Evolutionary conservation across 2,113 vertebrate species (phyloP), one percentile per base, ranked within the genome.

Genomic region (Apodemus sylvaticus): DNA sequence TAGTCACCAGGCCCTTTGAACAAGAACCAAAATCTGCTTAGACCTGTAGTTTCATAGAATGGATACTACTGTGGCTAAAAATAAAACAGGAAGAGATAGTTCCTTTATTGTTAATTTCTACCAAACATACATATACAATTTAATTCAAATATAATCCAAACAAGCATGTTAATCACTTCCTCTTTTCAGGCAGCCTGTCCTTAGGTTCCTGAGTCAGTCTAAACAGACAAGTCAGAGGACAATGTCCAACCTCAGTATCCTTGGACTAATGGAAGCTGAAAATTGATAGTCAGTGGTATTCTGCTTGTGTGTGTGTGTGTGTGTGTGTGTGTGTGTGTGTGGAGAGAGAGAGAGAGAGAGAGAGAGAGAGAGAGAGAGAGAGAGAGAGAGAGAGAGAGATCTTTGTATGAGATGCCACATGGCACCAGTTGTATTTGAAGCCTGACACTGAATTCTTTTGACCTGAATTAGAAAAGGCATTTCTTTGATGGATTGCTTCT

Each of bases 401-500:
- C 53, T 55, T 73, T 24, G 90, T 86, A 93, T 81, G 86, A 90
- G 68, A 68, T 90, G 85, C 66, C 8, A 51, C 7, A 91, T 0
- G 34, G 70, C 36, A 86, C 31, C 70, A 48, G 42, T 31, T 48
- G 64, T 42, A 51, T 73, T 87, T 85, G 92, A 62, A 74, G 22
- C 42, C 86, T 71, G 90, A 94, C 90, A 89, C 34, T n/a, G 1
- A 86, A 78, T 89, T 79, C 92, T 92, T 95, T 60, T 74, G 58
- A 48, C 48, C 48, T 7, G 51, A 92, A 94, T 93, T 96, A 98
- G 96, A 95, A 89, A 95, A 95, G 96, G 90, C 94, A 93, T 82
- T 96, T 93, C 81, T 93, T 97, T 97, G 98, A 97, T 90, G 97
- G 96, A 95, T 95, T 83, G 90, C 97, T 93, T 97, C 96, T 97